Evolutionary conservation across 2,888 invertebrate species (phyloP), one percentile per base, ranked within the genome.

Genomic region (Rhaphigaster nebulosa): DNA sequence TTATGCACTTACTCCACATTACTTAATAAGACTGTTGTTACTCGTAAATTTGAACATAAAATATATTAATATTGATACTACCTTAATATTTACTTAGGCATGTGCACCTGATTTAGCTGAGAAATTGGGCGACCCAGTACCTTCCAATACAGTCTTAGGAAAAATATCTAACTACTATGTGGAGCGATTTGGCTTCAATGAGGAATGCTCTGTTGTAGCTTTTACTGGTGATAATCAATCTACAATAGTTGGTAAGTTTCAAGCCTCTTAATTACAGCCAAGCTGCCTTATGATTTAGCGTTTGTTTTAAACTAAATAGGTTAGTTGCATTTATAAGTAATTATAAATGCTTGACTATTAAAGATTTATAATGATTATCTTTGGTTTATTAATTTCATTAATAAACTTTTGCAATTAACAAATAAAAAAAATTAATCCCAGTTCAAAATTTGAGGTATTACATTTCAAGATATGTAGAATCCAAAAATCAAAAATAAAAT

Each of bases 211-310:
- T 93, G 95, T 99, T 4, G 95, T 98, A 8, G 97, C 98, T 0
- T 99, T 98, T 94, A 99, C 99, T 0, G 99, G 99, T 0, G 99
- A 99, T 94, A 99, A 99, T 95, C 97, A 98, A 45, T 96, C 97
- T 2, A 97, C 98, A 0, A 94, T 98, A 41, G 96, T 97, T 92
- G 97, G 97, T 95, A 94, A 93, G 93, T 52, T 15, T 18, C 87
- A 34, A n/a, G 20, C 26, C 0, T n/a, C n/a, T 45, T 87, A 18
- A 23, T 0, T 15, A 29, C 20, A 38, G 38, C 20, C 5, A 1
- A n/a, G n/a, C n/a, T 60, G 0, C 12, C n/a, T 29, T 29, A 12
- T 60, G 0, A 70, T 34, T 34, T 18, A 15, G 15, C 34, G 70
- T 70, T 70, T 70, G 3, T 34, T 70, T 60, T n/a, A 13, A 60